Evolutionary conservation across 2,888 invertebrate genomes (phyloP).

Genomic region (Aleiodes alternator): DNA sequence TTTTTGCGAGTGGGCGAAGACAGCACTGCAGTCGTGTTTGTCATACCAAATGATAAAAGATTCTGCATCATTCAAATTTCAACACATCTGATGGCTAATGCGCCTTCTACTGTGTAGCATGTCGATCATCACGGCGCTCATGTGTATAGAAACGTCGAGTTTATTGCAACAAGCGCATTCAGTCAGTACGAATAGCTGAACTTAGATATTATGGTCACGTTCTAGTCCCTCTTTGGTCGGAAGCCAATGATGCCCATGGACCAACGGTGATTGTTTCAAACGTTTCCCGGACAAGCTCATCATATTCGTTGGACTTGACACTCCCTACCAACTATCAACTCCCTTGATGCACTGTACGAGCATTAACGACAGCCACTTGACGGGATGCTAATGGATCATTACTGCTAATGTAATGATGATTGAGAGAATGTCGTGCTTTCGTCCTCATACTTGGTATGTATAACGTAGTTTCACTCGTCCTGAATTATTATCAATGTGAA

Average conservation of each 20-base stretch:
- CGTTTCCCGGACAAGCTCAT: constrained; percentile 56
- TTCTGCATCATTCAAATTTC: constrained; percentile 47
- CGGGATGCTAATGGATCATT: constrained; percentile 70
- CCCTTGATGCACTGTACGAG: constrained; percentile 54
- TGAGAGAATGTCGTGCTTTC: constrained; percentile 64
- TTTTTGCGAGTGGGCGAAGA: constrained; percentile 54
- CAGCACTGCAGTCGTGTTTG: constrained; percentile 58
- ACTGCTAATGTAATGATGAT: constrained; percentile 70
- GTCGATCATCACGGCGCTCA: neutral
- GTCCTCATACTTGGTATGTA: constrained; percentile 42
- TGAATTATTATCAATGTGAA: constrained; percentile 7
- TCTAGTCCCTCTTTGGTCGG: constrained; percentile 52
- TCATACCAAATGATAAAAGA: constrained; percentile 60
- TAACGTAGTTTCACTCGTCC: constrained; percentile 38
- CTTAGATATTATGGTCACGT: constrained; percentile 60
- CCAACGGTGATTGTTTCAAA: constrained; percentile 62
- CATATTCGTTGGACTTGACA: constrained; percentile 23
- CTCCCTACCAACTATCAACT: constrained; percentile 33
- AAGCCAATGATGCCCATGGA: constrained; percentile 57
- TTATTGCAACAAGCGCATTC: neutral
- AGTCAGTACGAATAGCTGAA: constrained; percentile 36
- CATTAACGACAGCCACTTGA: constrained; percentile 69
- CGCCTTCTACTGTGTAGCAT: neutral
- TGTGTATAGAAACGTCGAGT: neutral
- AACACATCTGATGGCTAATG: constrained; percentile 39